Evolutionary conservation across 2,888 invertebrate species (phyloP), one percentile per base, ranked within the genome.

Genomic region (Lasioglossum vierecki): DNA sequence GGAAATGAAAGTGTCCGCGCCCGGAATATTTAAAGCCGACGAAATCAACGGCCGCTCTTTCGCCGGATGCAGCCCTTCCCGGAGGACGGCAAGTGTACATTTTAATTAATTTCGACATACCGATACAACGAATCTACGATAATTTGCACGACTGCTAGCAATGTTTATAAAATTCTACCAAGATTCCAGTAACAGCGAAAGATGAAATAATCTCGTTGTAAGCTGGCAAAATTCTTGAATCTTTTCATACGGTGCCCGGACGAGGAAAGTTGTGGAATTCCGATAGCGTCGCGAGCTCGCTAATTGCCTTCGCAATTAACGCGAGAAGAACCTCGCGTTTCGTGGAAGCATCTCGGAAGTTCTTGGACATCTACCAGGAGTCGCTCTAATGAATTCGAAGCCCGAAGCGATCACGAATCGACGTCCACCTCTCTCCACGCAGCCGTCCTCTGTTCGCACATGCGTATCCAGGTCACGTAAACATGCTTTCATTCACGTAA

Each of bases 1-100:
- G 92, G 92, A 92, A 92, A 92, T 92, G 89, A 91, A 92, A 92
- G 91, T 92, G 92, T 92, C 92, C 88, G 83, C 79, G 84, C 70
- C 77, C 82, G 85, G 91, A 89, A 92, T 93, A 93, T 92, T 90
- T 90, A 90, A 90, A 84, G 84, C 76, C 73, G n/a, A 22, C 35
- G 72, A 76, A 76, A 75, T 84, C 77, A 74, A 4, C 39, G 53
- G 8, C n/a, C 15, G 18, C 22, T 22, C 22, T 53, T n/a, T n/a
- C 53, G 5, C 9, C 22, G 46, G 35, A 18, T 11, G 63, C 4
- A 13, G 15, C 18, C n/a, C 70, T 35, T 35, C 15, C 15, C 46
- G n/a, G 6, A 22, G 1, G 41, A 49, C 44, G 30, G 13, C n/a
- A 13, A 2, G 18, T 6, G 11, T 6, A 18, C 15, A 15, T 44